Evolutionary conservation across 2,797 vertebrate species (phyloP).

Genomic region (Varecia variegata): DNA sequence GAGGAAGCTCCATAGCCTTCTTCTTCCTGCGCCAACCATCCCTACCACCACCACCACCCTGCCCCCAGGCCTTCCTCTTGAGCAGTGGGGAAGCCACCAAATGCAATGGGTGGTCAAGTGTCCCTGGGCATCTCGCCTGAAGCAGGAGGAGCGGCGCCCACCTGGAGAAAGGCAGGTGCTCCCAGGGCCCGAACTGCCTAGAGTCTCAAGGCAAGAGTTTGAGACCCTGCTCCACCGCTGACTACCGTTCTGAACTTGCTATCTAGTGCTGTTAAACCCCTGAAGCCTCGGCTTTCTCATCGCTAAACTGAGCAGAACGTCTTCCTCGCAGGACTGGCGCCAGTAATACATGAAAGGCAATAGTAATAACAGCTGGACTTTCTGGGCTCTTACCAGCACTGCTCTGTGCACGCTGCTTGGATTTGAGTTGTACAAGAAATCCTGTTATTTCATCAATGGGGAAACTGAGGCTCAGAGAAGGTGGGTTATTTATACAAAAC

Average conservation of each 20-base stretch:
- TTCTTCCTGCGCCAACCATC: background rate
- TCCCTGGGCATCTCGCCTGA: background rate
- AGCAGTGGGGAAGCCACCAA: background rate
- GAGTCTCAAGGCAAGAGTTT: background rate
- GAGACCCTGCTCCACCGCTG: background rate
- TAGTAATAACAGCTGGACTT: background rate
- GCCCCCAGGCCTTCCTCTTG: background rate
- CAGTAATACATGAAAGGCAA: background rate
- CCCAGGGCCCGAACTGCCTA: background rate
- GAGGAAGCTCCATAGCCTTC: background rate
- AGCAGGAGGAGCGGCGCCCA: background rate
- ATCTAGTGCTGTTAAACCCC: fast-evolving
- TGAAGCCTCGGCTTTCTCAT: background rate
- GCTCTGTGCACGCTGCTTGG: background rate
- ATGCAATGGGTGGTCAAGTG: background rate
- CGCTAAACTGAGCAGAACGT: fast-evolving
- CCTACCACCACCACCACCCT: no score
- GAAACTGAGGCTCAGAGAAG: background rate
- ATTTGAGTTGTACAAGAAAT: background rate
- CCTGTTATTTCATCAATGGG: background rate
- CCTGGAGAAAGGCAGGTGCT: background rate
- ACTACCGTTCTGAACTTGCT: background rate
- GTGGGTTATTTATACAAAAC: background rate
- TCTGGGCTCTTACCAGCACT: background rate
- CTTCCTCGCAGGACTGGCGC: background rate